phyloP scores from a whole-genome alignment of 2,797 vertebrate genomes.

The Sebastes minor region DNA sequence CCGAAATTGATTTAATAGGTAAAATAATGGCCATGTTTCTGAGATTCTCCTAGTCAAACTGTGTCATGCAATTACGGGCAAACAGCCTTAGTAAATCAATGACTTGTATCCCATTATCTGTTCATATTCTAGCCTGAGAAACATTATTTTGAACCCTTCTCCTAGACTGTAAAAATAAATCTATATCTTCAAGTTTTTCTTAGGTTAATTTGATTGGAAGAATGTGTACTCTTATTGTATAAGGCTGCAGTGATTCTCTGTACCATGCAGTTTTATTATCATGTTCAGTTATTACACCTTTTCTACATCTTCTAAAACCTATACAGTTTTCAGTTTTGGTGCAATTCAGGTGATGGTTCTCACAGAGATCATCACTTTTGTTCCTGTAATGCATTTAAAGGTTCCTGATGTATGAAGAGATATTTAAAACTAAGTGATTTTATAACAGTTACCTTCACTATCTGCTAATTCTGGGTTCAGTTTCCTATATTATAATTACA shows the following conservation, averaged over 20 bases:
- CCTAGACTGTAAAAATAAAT: not conserved
- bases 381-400: not conserved
- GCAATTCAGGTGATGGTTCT: not conserved
- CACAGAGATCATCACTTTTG: not conserved
- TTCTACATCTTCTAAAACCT: not conserved
- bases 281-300: not conserved
- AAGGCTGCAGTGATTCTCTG: not conserved
- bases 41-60: not conserved
- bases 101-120: not conserved
- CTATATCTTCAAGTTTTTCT: not conserved
- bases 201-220: not conserved
- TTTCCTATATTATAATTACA: not conserved
- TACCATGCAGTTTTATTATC: not conserved
- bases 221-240: not conserved
- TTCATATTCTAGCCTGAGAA: not conserved
- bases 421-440: not conserved
- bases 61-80: not conserved
- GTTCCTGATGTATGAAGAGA: not conserved
- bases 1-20: not conserved
- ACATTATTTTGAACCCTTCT: not conserved
- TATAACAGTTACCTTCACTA: not conserved
- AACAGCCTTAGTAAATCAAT: not conserved
- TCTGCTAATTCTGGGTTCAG: not conserved
- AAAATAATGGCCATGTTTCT: not conserved
- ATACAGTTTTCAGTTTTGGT: not conserved